Conservation (phyloP, 2,113 vertebrate species). For the Antigone vipio region DNA sequence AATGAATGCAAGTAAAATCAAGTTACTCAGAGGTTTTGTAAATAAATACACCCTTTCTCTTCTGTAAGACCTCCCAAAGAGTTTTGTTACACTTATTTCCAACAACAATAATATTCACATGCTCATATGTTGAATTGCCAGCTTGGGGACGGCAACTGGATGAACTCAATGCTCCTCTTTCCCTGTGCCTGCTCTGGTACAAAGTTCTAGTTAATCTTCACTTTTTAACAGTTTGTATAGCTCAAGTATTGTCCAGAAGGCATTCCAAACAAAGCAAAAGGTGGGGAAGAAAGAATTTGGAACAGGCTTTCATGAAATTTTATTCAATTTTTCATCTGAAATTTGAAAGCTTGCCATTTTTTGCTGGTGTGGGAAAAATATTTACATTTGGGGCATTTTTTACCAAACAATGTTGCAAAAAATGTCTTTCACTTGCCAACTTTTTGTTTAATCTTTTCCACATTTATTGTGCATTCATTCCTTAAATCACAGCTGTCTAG, state of each 20-base stretch:
- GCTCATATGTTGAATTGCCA: not conserved
- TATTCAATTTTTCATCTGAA: not conserved
- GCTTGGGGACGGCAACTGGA: not conserved
- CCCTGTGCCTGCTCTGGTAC: not conserved
- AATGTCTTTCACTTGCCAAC: not conserved
- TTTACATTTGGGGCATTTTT: not conserved
- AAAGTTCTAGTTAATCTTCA: not conserved
- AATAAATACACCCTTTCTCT: not conserved
- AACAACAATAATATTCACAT: not conserved
- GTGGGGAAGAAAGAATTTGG: not conserved
- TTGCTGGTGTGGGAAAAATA: not conserved
- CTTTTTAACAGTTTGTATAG: not conserved
- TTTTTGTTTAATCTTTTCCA: not conserved
- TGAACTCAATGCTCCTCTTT: not conserved
- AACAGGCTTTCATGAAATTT: not conserved
- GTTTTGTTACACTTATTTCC: not conserved
- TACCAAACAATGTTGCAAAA: not conserved
- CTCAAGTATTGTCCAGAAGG: not conserved
- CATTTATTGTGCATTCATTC: not conserved
- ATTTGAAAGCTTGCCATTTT: not conserved
- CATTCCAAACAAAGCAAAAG: not conserved
- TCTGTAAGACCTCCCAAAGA: not conserved
- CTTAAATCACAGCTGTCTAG: not conserved
- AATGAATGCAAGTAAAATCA: not conserved
- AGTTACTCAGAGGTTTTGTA: not conserved